Conservation (phyloP, 2,113 vertebrate species). For the Passerina amoena region DNA sequence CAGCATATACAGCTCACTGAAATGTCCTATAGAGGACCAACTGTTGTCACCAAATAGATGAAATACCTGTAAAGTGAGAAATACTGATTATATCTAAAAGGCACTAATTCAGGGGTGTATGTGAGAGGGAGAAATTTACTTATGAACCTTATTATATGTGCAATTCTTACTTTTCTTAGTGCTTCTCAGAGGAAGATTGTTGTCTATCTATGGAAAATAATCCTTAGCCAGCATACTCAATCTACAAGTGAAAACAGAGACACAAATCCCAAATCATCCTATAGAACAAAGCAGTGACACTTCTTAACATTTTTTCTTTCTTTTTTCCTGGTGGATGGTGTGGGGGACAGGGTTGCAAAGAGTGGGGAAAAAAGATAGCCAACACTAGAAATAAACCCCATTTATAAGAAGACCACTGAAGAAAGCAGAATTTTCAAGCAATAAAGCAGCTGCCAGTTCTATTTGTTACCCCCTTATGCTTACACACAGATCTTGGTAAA, state of each 20-base stretch:
- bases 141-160: neutral
- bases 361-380: accelerated
- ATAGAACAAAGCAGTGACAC: neutral
- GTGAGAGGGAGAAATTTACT: neutral
- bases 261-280: neutral
- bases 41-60: neutral
- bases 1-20: accelerated
- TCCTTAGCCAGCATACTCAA: neutral
- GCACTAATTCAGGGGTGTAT: neutral
- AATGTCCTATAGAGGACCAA: neutral
- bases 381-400: neutral
- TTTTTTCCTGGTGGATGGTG: neutral
- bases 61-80: neutral
- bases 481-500: neutral
- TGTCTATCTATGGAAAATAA: neutral
- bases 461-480: neutral
- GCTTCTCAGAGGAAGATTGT: too few relatives aligned
- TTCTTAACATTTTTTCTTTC: neutral
- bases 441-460: neutral
- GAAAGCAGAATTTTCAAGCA: neutral
- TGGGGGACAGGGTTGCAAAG: neutral
- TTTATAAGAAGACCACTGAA: neutral
- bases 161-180: neutral
- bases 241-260: neutral
- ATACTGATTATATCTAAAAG: neutral